Percentiles rank a stretch among this genome's conserved stretches.
These are phyloP conservation scores for Chrysaora quinquecirrha DNA, from an alignment of 30 jellyfish, hydroid and myxozoan species.

Conservation along the genomic window DNA sequence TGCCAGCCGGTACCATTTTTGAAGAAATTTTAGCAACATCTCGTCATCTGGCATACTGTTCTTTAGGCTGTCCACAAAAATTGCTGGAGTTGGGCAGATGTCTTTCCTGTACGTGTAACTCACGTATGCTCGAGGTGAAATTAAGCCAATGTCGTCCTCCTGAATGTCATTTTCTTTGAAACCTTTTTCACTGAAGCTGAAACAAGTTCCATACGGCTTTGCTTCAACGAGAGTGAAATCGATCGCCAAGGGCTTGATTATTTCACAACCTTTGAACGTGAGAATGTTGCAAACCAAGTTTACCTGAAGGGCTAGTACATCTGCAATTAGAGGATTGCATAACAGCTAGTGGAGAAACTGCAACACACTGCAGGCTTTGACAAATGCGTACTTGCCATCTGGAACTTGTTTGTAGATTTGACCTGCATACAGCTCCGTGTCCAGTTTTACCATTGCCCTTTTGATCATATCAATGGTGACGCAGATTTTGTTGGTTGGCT, in stretches of 20 bases:
- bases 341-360: neutral
- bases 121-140: slow-evolving; percentile 15
- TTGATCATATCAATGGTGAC: too few relatives aligned
- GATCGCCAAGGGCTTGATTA: neutral
- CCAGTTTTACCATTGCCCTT: too few relatives aligned
- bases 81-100: too few relatives aligned
- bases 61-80: slow-evolving; percentile 7
- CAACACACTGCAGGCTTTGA: neutral
- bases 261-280: neutral
- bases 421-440: too few relatives aligned
- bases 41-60: slow-evolving; percentile 11
- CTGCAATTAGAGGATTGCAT: neutral
- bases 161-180: neutral
- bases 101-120: slow-evolving; percentile 11
- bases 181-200: too few relatives aligned
- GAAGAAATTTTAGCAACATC: too few relatives aligned
- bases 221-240: neutral
- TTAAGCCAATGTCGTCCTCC: neutral
- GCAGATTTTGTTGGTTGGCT: too few relatives aligned
- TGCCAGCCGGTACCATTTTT: too few relatives aligned
- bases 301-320: too few relatives aligned
- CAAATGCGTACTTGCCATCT: neutral
- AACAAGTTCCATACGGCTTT: too few relatives aligned
- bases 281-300: too few relatives aligned
- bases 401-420: neutral